These are phyloP conservation scores for Clepsis dumicolana DNA, from an alignment of 2,888 invertebrate species.

Conservation along the genomic window DNA sequence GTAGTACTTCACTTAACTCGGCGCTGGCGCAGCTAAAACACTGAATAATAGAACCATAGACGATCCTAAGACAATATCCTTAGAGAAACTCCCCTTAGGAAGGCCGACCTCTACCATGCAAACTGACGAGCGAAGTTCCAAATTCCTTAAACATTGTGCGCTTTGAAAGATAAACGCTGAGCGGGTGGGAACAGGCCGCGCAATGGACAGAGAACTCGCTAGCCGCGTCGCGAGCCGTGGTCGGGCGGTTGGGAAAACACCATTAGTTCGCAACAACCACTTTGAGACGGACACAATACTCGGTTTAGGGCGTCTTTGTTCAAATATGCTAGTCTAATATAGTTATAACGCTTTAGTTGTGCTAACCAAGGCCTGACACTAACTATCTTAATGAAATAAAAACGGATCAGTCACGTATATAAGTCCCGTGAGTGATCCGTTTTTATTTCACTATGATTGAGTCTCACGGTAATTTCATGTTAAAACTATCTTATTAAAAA, in stretches of 20 bases:
- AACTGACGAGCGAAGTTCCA: too few relatives aligned
- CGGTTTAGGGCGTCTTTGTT: background rate
- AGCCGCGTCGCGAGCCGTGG: background rate
- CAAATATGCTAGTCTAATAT: background rate
- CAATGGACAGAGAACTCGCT: too few relatives aligned
- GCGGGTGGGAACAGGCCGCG: too few relatives aligned
- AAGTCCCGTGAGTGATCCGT: too few relatives aligned
- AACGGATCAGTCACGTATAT: too few relatives aligned
- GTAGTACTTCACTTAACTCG: background rate
- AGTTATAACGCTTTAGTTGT: background rate
- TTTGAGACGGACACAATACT: background rate
- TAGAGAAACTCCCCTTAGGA: background rate
- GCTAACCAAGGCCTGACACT: background rate
- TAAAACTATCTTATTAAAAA: too few relatives aligned
- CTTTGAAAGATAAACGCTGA: too few relatives aligned
- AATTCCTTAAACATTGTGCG: too few relatives aligned
- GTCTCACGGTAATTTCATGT: too few relatives aligned
- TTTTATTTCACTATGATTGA: too few relatives aligned
- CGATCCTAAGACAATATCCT: constrained; percentile 9
- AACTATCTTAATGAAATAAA: too few relatives aligned
- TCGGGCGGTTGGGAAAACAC: background rate
- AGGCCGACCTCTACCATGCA: background rate
- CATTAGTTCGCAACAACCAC: background rate
- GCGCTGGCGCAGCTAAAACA: background rate
- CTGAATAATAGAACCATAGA: constrained; percentile 8